Conservation (phyloP, 2,797 vertebrate genomes). For the Sebastes hubbsi region DNA sequence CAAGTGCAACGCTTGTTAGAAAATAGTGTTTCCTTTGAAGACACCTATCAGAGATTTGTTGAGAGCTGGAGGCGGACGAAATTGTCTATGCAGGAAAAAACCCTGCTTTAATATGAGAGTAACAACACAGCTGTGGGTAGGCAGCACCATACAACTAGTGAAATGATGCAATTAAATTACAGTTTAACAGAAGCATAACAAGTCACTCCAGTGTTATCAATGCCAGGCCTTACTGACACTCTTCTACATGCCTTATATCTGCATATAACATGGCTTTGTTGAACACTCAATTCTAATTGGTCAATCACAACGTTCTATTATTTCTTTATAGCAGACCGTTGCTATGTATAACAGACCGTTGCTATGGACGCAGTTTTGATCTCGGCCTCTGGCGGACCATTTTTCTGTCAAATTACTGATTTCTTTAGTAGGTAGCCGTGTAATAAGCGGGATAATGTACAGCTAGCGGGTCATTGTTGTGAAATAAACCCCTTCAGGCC, state of each 20-base stretch:
- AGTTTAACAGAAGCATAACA: not conserved
- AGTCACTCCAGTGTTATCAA: not conserved
- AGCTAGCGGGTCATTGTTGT: no score
- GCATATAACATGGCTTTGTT: not conserved
- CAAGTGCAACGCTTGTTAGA: not conserved
- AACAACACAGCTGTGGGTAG: not conserved
- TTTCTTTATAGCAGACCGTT: no score
- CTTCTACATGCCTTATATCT: not conserved
- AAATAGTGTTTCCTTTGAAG: not conserved
- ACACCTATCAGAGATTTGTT: no score
- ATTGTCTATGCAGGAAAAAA: not conserved
- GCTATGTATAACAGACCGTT: no score
- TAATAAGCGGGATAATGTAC: no score
- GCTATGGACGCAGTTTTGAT: no score
- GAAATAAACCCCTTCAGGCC: no score
- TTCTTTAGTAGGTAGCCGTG: no score
- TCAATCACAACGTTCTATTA: no score
- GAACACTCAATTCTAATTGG: no score
- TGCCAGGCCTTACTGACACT: not conserved
- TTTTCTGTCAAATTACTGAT: no score
- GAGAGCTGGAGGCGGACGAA: not conserved
- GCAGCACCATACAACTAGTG: not conserved
- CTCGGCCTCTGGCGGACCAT: rapidly evolving
- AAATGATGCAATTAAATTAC: not conserved
- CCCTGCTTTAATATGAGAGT: not conserved